Evolutionary conservation across 2,888 invertebrate genomes (phyloP).

Genomic region (Calameuta filiformis): DNA sequence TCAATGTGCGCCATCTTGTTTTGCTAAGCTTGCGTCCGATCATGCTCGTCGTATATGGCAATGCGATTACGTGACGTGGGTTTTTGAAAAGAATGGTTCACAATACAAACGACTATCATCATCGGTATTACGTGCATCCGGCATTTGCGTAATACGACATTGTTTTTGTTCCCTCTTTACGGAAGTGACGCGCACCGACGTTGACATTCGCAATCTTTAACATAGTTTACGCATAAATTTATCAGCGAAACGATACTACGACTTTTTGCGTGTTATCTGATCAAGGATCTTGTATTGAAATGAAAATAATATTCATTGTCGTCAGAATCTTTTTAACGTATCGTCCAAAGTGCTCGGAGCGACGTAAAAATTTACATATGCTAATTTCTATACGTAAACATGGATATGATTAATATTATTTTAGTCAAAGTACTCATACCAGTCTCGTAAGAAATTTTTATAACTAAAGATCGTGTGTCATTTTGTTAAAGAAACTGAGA

Average conservation of each 20-base stretch:
- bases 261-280: not conserved
- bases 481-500: not conserved
- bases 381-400: too few species aligned
- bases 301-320: not conserved
- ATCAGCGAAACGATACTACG: not conserved
- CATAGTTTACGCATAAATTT: not conserved
- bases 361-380: not conserved
- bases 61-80: not conserved
- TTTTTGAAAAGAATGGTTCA: not conserved
- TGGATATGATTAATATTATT: not conserved
- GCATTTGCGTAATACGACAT: not conserved
- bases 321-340: not conserved
- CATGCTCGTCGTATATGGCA: not conserved
- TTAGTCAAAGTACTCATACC: not conserved
- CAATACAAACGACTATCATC: not conserved
- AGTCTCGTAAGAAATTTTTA: not conserved
- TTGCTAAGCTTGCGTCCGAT: not conserved
- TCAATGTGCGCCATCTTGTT: not conserved
- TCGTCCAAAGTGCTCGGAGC: not conserved
- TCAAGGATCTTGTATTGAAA: not conserved
- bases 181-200: not conserved
- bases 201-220: not conserved
- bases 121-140: not conserved
- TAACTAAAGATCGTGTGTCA: not conserved
- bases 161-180: not conserved